These are phyloP conservation scores for Simalia tracyae DNA, from an alignment of 2,797 vertebrate species.

Conservation along the genomic window DNA sequence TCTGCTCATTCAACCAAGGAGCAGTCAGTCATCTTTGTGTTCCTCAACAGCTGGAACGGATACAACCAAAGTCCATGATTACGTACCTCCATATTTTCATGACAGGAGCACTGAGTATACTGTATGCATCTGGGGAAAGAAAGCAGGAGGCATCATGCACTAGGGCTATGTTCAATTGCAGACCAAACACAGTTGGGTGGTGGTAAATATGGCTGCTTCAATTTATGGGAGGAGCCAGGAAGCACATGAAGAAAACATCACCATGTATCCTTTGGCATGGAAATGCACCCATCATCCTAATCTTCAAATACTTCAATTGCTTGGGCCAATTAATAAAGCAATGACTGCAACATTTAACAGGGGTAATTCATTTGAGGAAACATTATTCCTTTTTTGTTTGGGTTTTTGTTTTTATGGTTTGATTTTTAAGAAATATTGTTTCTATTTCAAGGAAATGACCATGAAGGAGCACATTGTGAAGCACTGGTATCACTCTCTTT, in stretches of 20 bases:
- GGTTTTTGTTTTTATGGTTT: neutral
- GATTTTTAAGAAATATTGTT: neutral
- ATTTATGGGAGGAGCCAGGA: too few relatives aligned
- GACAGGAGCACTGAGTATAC: neutral
- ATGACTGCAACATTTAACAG: neutral
- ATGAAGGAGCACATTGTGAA: neutral
- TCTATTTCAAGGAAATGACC: neutral
- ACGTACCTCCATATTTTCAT: neutral
- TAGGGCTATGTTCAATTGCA: neutral
- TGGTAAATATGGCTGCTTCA: neutral
- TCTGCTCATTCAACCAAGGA: neutral
- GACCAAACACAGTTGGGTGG: neutral
- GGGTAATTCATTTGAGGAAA: neutral
- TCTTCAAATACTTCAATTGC: neutral
- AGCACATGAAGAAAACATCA: too few relatives aligned
- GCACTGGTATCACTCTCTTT: neutral
- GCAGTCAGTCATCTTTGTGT: neutral
- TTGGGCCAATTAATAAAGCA: neutral
- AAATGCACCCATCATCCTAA: neutral
- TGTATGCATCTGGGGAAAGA: neutral
- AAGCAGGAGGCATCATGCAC: neutral
- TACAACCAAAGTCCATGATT: neutral
- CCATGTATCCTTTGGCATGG: too few relatives aligned
- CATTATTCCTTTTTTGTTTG: neutral
- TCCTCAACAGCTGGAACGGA: neutral